Percentiles rank a stretch among this genome's conserved stretches.
Conservation (phyloP, 2,888 invertebrate genomes). For the Spilarctia lutea region DNA sequence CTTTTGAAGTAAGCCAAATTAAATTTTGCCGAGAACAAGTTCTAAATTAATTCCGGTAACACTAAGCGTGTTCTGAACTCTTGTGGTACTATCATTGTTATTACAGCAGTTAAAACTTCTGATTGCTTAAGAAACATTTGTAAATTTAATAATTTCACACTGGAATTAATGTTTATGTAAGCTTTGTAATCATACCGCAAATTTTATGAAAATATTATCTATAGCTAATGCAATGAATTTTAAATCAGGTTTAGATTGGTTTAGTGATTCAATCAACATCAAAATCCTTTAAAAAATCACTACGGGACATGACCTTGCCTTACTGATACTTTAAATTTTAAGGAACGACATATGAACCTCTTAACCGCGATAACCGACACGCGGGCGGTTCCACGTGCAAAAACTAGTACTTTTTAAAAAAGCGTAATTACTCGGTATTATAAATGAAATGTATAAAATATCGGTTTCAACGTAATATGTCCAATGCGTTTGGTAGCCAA, state of each 20-base stretch:
- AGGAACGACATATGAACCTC: no score
- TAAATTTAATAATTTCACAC: background rate
- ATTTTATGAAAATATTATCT: background rate
- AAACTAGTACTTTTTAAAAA: no score
- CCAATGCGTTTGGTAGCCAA: background rate
- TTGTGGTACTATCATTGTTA: constrained; percentile 7
- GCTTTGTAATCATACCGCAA: background rate
- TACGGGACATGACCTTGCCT: no score
- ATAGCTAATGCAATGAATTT: background rate
- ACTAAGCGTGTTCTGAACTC: constrained; percentile 31
- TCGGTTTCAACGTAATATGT: background rate
- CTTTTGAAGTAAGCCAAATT: constrained; percentile 54
- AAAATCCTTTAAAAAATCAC: no score
- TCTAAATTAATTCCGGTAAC: constrained; percentile 52
- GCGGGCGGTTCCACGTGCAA: no score
- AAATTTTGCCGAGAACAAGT: constrained; percentile 51
- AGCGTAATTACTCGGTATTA: background rate
- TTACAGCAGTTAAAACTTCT: constrained; percentile 15
- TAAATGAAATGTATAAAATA: background rate
- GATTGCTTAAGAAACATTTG: background rate
- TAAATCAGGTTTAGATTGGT: background rate
- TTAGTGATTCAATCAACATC: background rate
- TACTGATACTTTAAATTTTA: no score
- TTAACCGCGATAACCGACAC: no score
- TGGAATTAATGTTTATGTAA: background rate